phyloP scores from a whole-genome alignment of 1,140 invertebrate species.

The Cherax quadricarinatus region DNA sequence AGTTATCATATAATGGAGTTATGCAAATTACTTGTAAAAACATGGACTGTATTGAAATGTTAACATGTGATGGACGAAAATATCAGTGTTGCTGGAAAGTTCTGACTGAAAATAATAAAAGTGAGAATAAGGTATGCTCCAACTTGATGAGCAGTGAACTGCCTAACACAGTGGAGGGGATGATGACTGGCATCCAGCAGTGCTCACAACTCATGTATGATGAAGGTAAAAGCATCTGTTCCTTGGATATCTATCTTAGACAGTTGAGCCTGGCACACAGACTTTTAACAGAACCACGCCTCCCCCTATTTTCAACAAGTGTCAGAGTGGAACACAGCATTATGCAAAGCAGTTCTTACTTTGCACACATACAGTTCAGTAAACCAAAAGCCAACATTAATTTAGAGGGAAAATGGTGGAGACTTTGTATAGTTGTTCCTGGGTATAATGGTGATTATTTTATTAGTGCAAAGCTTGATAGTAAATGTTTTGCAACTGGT shows the following conservation, averaged over 20 bases:
- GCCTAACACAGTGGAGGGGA: constrained; percentile 9
- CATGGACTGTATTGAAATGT: neutral
- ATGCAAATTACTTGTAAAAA: constrained; percentile 8
- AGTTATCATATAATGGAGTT: neutral
- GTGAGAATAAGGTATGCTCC: neutral
- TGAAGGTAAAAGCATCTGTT: constrained; percentile 8
- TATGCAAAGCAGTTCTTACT: neutral
- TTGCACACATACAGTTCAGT: constrained; percentile 3
- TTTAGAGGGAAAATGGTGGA: constrained; percentile 21
- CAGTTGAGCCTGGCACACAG: constrained; percentile 31
- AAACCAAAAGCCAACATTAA: neutral
- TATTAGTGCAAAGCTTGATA: neutral
- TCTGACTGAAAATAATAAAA: neutral
- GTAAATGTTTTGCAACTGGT: neutral
- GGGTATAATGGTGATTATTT: neutral
- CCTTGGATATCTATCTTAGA: constrained; percentile 7
- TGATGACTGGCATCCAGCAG: constrained; percentile 7
- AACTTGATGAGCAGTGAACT: neutral
- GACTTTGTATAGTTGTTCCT: constrained; percentile 5
- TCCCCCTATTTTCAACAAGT: constrained; percentile 6
- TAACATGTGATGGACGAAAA: constrained; percentile 14
- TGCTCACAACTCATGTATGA: constrained; percentile 17
- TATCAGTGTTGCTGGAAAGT: constrained; percentile 8
- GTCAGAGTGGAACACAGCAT: constrained; percentile 23
- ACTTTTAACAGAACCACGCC: neutral